These are phyloP conservation scores for Apus apus DNA, from an alignment of 2,113 vertebrate genomes.

Conservation along the genomic window DNA sequence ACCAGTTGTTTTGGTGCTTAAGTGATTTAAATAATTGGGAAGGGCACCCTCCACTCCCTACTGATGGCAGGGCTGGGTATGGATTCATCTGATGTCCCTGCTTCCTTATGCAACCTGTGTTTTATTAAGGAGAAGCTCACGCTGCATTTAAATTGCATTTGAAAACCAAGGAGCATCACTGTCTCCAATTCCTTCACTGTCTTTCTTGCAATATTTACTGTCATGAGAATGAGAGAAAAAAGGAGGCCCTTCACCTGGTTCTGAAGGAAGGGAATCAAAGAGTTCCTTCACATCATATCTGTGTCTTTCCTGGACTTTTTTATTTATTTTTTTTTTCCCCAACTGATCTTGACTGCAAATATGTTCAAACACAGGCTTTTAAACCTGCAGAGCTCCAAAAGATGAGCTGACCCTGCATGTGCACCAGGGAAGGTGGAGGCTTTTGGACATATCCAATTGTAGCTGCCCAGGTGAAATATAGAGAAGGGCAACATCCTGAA, in stretches of 20 bases:
- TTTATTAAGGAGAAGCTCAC: not conserved
- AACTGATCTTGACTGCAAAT: not conserved
- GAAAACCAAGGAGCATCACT: not conserved
- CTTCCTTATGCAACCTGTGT: not conserved
- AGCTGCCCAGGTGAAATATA: not conserved
- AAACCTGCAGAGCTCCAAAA: not conserved
- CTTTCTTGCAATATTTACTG: not conserved
- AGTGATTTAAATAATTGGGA: not conserved
- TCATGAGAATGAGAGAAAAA: not conserved
- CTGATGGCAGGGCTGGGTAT: not conserved
- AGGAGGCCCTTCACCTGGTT: not conserved
- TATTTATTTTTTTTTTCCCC: not conserved
- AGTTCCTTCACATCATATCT: not conserved
- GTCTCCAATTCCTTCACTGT: not conserved
- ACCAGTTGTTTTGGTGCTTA: not conserved
- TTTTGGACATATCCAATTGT: not conserved
- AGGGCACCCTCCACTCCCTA: not conserved
- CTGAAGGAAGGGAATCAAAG: not conserved
- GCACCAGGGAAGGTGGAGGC: rapidly evolving
- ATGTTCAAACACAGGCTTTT: not conserved
- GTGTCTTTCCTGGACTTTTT: not conserved
- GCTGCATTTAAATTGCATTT: not conserved
- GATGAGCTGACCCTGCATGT: not conserved
- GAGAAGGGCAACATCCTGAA: not conserved
- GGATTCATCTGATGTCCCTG: not conserved